Evolutionary conservation across 1,140 invertebrate genomes (phyloP).

Genomic region (Odontomachus brunneus): DNA sequence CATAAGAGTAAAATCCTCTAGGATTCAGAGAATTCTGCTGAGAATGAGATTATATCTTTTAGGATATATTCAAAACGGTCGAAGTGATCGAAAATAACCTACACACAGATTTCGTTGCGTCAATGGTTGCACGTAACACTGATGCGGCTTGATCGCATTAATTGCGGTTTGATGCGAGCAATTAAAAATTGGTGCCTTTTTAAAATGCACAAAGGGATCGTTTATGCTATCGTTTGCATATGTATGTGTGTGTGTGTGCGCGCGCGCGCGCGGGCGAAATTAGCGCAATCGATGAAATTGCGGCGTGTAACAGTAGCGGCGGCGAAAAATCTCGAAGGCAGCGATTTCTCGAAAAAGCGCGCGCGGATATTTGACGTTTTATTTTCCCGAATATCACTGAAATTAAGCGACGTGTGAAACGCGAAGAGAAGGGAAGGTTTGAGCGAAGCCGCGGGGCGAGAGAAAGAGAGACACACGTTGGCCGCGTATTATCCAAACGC

Average conservation of each 20-base stretch:
- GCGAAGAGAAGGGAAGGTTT: background rate
- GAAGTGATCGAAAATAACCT: background rate
- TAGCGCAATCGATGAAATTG: background rate
- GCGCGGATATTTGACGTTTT: background rate
- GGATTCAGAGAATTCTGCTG: no score
- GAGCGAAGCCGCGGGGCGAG: no score
- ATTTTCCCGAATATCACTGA: background rate
- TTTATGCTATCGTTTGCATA: background rate
- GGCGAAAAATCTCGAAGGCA: background rate
- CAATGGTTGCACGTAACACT: background rate
- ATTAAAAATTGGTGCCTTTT: constrained; percentile 20
- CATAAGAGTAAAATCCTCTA: no score
- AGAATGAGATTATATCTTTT: no score
- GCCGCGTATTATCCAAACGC: constrained; percentile 4
- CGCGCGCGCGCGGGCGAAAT: no score
- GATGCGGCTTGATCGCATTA: background rate
- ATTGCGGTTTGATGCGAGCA: constrained; percentile 13
- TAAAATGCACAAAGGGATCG: constrained; percentile 10
- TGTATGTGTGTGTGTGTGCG: no score
- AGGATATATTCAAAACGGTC: constrained; percentile 16
- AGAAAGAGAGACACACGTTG: background rate
- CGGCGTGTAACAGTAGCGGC: background rate
- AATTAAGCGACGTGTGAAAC: background rate
- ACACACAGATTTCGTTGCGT: background rate
- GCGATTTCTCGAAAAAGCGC: background rate